A percentile compares a stretch with the other conserved stretches of the same genome.
Evolutionary conservation across 2,797 vertebrate genomes (phyloP).

Genomic region (Molossus alvarezi): DNA sequence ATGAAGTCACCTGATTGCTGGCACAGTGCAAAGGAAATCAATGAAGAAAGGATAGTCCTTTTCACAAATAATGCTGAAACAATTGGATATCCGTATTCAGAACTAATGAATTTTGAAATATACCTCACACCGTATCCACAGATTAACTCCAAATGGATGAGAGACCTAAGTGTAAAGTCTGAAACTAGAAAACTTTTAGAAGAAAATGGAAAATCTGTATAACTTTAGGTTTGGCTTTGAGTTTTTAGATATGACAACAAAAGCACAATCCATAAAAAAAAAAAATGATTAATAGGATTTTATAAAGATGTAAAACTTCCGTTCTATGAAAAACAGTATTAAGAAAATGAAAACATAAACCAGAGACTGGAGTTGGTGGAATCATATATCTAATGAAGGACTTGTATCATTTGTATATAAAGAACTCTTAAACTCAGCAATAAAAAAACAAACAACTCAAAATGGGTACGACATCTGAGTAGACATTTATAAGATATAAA

Average conservation of each 20-base stretch:
- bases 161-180: not conserved
- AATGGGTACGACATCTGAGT: not conserved
- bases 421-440: not conserved
- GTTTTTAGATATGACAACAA: not conserved
- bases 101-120: not conserved
- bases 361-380: not conserved
- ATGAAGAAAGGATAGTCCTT: not conserved
- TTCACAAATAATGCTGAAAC: not conserved
- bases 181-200: not conserved
- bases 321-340: not conserved
- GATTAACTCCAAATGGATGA: not conserved
- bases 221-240: not conserved
- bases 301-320: not conserved
- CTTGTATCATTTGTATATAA: not conserved
- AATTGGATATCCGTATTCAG: not conserved
- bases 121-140: not conserved
- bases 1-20: not conserved
- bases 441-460: not conserved
- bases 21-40: not conserved
- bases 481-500: not conserved
- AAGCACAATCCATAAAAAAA: not conserved
- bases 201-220: not conserved
- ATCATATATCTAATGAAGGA: not conserved
- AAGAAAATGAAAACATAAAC: not conserved
- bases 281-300: not conserved